A percentile compares a stretch with the other conserved stretches of the same genome.
Conservation (phyloP, 2,797 vertebrate genomes). For the Antennarius maculatus region DNA sequence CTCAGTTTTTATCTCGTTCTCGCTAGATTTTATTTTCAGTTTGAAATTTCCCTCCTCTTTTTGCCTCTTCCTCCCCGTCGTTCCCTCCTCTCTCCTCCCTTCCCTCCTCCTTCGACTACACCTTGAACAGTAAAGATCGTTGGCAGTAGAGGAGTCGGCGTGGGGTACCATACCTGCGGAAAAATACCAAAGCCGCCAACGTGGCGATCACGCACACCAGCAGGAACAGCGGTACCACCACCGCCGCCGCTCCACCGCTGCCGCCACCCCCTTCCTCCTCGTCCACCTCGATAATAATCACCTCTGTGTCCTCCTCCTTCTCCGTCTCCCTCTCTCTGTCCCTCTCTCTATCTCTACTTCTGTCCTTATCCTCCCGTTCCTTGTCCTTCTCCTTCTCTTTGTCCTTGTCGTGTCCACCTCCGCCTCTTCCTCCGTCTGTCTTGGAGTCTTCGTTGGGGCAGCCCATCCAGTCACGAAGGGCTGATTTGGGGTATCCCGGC, state of each 20-base stretch:
- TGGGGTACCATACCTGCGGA: conserved; percentile 90
- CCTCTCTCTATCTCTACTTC: conserved; percentile 22
- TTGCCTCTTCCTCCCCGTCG: conserved; percentile 28
- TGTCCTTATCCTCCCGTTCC: conserved; percentile 70
- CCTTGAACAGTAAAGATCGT: conserved; percentile 86
- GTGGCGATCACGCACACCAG: conserved; percentile 86
- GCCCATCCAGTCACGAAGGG: conserved; percentile 91
- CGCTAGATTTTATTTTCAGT: conserved; percentile 33
- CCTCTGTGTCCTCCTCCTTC: conserved; percentile 75
- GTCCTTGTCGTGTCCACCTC: conserved; percentile 69
- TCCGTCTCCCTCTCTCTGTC: conserved; percentile 27
- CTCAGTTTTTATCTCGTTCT: conserved; percentile 37
- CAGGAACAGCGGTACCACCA: conserved; percentile 87
- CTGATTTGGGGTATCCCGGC: conserved; percentile 90
- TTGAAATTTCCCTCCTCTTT: conserved; percentile 36
- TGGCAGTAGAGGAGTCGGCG: conserved; percentile 91
- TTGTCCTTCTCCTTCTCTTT: conserved; percentile 65
- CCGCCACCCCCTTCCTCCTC: conserved; percentile 67
- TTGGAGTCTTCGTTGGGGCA: conserved; percentile 83
- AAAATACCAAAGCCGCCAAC: conserved; percentile 87
- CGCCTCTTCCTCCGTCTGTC: conserved; percentile 73
- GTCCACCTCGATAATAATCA: conserved; percentile 89
- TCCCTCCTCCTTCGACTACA: conserved; percentile 69
- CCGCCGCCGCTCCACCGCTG: conserved; percentile 74
- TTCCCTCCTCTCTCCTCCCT: conserved; percentile 9